A percentile compares a stretch with the other conserved stretches of the same genome.
These are phyloP conservation scores for Eueremaeus valkanovi DNA, from an alignment of 2,888 invertebrate species.

Conservation along the genomic window DNA sequence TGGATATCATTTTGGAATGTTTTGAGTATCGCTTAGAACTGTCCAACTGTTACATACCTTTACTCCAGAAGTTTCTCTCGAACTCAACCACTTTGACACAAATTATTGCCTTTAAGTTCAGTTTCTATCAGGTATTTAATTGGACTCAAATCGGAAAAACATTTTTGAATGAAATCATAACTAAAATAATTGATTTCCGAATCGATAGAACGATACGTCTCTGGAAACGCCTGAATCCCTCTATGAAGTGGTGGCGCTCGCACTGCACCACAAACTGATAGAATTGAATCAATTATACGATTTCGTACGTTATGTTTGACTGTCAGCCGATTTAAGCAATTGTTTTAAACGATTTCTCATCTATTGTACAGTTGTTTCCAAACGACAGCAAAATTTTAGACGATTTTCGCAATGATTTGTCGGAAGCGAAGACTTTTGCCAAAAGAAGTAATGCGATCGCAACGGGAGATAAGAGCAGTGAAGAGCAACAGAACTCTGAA, in stretches of 20 bases:
- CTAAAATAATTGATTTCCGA: neutral
- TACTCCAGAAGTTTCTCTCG: conserved; percentile 81
- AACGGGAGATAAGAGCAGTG: conserved; percentile 53
- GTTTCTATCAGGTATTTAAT: conserved; percentile 56
- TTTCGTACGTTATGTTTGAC: conserved; percentile 57
- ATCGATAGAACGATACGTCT: conserved; percentile 19
- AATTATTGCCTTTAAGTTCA: conserved; percentile 87
- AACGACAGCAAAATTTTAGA: conserved; percentile 74
- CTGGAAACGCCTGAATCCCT: conserved; percentile 69
- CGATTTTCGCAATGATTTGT: conserved; percentile 75
- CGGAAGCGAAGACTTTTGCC: conserved; percentile 80
- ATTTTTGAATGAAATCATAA: no score
- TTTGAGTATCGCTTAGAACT: conserved; percentile 71
- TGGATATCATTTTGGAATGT: conserved; percentile 92
- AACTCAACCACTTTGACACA: conserved; percentile 84
- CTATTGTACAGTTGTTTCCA: conserved; percentile 63
- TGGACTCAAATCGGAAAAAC: conserved; percentile 14
- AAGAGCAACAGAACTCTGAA: conserved; percentile 45
- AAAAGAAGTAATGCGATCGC: conserved; percentile 69
- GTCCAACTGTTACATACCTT: conserved; percentile 78
- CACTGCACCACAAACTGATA: conserved; percentile 82
- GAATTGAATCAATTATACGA: conserved; percentile 80
- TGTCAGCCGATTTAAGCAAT: neutral
- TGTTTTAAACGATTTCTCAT: neutral
- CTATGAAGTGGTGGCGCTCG: conserved; percentile 81